Evolutionary conservation across 2,113 vertebrate genomes (phyloP).

Genomic region (Lycocorax pyrrhopterus): DNA sequence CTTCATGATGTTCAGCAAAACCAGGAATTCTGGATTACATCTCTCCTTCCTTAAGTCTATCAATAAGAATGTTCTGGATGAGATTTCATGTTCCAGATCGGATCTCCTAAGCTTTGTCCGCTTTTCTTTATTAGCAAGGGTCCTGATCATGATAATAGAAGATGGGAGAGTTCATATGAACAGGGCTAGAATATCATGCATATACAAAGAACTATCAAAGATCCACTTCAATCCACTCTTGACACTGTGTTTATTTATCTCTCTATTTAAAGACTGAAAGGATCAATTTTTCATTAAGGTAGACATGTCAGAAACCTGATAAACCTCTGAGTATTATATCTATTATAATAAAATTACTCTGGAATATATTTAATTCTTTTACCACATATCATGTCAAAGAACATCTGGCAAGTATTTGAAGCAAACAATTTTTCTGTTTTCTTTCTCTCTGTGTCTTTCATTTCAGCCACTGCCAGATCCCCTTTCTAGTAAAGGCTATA

Average conservation of each 20-base stretch:
- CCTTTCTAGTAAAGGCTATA: slow-evolving; percentile 40
- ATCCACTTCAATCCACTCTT: neutral
- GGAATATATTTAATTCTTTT: neutral
- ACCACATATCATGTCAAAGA: neutral
- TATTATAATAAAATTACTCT: neutral
- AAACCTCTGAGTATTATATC: neutral
- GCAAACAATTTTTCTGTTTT: neutral
- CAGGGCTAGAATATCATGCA: neutral
- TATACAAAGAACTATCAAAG: neutral
- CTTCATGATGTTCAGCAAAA: neutral
- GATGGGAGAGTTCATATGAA: neutral
- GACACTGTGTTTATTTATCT: neutral
- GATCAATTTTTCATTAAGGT: neutral
- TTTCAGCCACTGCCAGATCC: neutral
- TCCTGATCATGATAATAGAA: neutral
- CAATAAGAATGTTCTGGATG: neutral
- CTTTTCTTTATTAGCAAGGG: neutral
- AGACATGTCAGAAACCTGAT: neutral
- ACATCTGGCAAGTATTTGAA: neutral
- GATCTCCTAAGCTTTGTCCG: neutral
- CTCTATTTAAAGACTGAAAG: neutral
- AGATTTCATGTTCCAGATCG: neutral
- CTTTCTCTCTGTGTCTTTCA: neutral
- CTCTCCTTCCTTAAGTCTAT: neutral
- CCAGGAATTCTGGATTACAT: too few relatives aligned